Evolutionary conservation across 2,113 vertebrate species (phyloP).

Genomic region (Phyllostomus discolor): DNA sequence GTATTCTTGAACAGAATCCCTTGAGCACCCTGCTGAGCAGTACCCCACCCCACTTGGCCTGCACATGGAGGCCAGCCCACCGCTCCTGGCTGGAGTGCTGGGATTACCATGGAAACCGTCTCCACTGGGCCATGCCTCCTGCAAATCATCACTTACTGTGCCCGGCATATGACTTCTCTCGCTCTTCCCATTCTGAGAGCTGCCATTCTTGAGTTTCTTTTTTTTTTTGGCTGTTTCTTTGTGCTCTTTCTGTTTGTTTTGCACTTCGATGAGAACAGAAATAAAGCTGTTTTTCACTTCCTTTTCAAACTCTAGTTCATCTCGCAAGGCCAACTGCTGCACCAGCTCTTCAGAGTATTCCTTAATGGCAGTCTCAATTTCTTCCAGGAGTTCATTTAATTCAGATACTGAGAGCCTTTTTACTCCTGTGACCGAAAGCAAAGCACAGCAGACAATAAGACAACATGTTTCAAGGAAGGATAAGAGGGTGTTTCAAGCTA

Average conservation of each 20-base stretch:
- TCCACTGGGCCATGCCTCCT: fast-evolving
- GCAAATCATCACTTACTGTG: conserved; percentile 82
- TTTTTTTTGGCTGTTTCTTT: conserved; percentile 95
- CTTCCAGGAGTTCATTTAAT: conserved; percentile 92
- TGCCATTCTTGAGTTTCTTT: conserved; percentile 87
- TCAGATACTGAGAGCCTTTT: conserved; percentile 88
- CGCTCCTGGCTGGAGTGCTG: fast-evolving
- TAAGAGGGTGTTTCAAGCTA: not conserved
- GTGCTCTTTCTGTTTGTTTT: conserved; percentile 97
- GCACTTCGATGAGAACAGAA: conserved; percentile 96
- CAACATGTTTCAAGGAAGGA: not conserved
- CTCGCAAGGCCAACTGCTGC: conserved; percentile 92
- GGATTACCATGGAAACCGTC: not conserved
- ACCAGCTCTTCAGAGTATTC: conserved; percentile 96
- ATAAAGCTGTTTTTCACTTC: conserved; percentile 99
- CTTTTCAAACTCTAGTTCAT: conserved; percentile 98
- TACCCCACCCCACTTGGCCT: no score
- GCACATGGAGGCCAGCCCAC: fast-evolving
- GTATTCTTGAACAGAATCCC: fast-evolving
- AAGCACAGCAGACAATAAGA: not conserved
- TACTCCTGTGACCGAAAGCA: conserved; percentile 82
- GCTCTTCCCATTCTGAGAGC: conserved; percentile 88
- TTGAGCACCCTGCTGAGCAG: not conserved
- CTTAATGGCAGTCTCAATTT: conserved; percentile 93
- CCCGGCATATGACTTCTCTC: conserved; percentile 90